Conservation (phyloP, 2,113 vertebrate genomes). For the Podilymbus podiceps region DNA sequence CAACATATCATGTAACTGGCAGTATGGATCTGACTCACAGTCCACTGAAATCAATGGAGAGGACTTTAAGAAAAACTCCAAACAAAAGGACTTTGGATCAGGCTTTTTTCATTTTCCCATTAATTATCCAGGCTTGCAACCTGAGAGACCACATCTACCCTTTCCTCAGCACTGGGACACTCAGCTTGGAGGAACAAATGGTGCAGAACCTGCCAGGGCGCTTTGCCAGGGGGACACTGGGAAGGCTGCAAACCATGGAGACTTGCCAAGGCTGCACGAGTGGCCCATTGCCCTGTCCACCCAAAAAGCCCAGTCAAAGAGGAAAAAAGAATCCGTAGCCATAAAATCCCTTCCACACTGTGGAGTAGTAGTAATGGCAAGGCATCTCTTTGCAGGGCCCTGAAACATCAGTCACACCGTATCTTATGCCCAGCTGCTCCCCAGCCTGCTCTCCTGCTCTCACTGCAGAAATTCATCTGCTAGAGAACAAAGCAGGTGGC, state of each 20-base stretch:
- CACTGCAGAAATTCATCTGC: neutral
- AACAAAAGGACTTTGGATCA: neutral
- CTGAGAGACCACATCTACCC: neutral
- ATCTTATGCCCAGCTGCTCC: neutral
- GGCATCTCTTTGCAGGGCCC: neutral
- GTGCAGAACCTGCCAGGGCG: neutral
- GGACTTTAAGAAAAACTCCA: neutral
- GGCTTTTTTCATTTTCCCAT: neutral
- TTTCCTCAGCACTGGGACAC: fast-evolving
- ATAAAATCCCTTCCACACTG: neutral
- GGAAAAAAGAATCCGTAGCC: neutral
- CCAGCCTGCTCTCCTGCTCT: neutral
- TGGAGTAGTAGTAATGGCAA: neutral
- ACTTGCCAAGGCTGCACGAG: fast-evolving
- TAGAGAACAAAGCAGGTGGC: neutral
- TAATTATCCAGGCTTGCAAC: neutral
- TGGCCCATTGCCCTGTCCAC: neutral
- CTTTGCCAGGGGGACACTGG: neutral
- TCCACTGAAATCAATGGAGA: neutral
- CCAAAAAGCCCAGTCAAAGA: neutral
- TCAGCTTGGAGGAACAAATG: neutral
- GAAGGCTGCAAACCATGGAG: neutral
- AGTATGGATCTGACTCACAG: neutral
- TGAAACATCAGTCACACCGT: neutral
- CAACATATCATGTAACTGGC: slow-evolving; percentile 27